phyloP scores from a whole-genome alignment of 2,797 vertebrate genomes.

The Pempheris klunzingeri region DNA sequence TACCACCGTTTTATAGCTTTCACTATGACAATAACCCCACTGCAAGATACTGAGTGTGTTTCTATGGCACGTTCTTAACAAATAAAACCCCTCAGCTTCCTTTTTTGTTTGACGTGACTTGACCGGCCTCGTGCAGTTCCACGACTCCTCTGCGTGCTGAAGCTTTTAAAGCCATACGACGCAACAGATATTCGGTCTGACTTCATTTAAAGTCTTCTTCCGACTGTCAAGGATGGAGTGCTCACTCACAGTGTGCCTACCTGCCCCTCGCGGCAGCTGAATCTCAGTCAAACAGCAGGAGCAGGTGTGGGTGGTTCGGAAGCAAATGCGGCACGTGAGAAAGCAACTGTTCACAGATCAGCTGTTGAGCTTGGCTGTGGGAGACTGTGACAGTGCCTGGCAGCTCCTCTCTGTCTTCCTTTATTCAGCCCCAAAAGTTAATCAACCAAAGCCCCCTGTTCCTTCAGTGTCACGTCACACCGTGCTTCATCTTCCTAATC shows the following conservation, averaged over 20 bases:
- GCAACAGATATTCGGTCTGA: constrained; percentile 7
- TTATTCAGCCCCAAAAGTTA: constrained; percentile 41
- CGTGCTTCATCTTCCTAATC: constrained; percentile 22
- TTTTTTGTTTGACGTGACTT: background rate
- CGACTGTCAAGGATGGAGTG: background rate
- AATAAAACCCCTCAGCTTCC: background rate
- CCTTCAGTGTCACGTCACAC: constrained; percentile 34
- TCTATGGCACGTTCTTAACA: background rate
- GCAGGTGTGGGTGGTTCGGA: constrained; percentile 26
- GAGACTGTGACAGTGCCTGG: constrained; percentile 41
- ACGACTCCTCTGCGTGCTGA: background rate
- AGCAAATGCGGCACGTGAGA: constrained; percentile 22
- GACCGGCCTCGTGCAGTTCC: background rate
- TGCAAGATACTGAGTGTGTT: background rate
- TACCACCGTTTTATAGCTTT: too few species aligned
- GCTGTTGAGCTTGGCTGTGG: constrained; percentile 25
- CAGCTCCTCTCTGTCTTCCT: constrained; percentile 39
- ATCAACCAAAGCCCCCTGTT: constrained; percentile 42
- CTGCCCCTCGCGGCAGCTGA: background rate
- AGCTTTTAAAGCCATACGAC: constrained; percentile 3
- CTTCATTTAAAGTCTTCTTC: background rate
- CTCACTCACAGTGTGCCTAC: background rate
- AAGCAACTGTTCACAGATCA: constrained; percentile 58
- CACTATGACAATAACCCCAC: background rate
- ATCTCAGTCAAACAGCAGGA: constrained; percentile 26